Conservation (phyloP, 1,140 invertebrate genomes). For the Drosophila navojoa region DNA sequence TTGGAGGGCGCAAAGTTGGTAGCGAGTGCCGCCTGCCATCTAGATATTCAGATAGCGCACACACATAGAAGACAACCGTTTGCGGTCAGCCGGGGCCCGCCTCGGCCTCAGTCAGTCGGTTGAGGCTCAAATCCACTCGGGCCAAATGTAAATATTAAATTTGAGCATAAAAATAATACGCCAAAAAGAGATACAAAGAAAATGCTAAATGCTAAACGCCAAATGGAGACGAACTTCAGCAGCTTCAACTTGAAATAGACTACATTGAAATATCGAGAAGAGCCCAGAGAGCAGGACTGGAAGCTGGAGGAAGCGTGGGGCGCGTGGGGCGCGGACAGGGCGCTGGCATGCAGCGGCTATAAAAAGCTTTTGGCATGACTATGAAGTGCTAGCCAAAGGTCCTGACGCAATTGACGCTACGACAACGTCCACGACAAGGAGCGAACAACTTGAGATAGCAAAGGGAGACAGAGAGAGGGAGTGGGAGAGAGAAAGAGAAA, state of each 20-base stretch:
- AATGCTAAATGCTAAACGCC: conserved; percentile 12
- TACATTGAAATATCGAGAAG: no score
- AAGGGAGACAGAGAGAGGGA: not conserved
- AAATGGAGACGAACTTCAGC: not conserved
- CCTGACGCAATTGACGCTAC: conserved; percentile 73
- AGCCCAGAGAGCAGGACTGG: no score
- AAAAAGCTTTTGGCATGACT: conserved; percentile 52
- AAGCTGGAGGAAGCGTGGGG: no score
- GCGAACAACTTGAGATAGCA: not conserved
- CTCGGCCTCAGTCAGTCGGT: conserved; percentile 18
- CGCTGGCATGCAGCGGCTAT: conserved; percentile 13
- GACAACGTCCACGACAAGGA: conserved; percentile 14
- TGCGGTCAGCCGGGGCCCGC: conserved; percentile 27
- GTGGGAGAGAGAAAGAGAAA: conserved; percentile 6
- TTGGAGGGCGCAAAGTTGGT: conserved; percentile 39
- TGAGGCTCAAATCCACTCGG: conserved; percentile 71
- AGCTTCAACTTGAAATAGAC: conserved; percentile 12
- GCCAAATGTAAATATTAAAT: conserved; percentile 79
- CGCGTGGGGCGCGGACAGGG: no score
- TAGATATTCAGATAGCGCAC: conserved; percentile 20
- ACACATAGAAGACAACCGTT: conserved; percentile 13
- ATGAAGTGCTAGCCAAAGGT: conserved; percentile 70
- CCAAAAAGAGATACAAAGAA: conserved; percentile 19
- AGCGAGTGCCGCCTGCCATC: conserved; percentile 23
- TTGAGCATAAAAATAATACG: conserved; percentile 75